Base-by-base conservation (phyloP, 2,797 vertebrate species). In the Coluber constrictor region DNA sequence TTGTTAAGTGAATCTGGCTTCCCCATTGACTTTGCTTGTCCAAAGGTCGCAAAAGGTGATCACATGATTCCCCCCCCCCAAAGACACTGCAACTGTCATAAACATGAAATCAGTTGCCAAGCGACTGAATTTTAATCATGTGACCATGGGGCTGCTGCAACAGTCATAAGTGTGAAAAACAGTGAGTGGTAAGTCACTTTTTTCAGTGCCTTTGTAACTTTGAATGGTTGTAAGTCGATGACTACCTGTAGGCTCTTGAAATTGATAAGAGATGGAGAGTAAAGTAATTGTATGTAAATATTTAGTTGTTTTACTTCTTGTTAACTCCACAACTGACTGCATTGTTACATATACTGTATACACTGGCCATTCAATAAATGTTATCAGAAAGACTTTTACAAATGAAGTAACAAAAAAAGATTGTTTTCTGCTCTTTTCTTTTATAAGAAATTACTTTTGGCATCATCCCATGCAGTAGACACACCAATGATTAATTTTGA, bases 401-500 rank as follows among this genome's bases (percentile, higher is more conserved):
- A n/a, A 43, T 66, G 16, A 61, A 88, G 16, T 18, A 60, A 87
- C n/a, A 27, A 37, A 88, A 51, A 88, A 13, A 83, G 1, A 6
- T 60, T 60, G 27, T 88, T 88, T 74, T 91, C 2, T 92, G 94
- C 93, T 11, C 16, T 94, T 94, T 59, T 92, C 56, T 93, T 32
- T 94, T 10, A 96, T 47, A 94, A 98, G 98, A 98, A 98, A 94
- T 88, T 98, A 94, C 97, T 98, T 88, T 98, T 98, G 98, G 98
- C 98, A 66, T 98, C 98, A 91, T 96, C 97, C 94, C 98, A 98
- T 66, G 98, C 97, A 0, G 90, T 90, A 1, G 98, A 98, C 95
- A 98, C 97, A 51, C 98, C 98, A 92, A 98, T 98, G 98, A 98
- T 98, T 92, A 98, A 98, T 94, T 98, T 98, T 95, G 98, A 98